phyloP scores from a whole-genome alignment of 1,140 invertebrate species.

The Trinorchestia longiramus region DNA sequence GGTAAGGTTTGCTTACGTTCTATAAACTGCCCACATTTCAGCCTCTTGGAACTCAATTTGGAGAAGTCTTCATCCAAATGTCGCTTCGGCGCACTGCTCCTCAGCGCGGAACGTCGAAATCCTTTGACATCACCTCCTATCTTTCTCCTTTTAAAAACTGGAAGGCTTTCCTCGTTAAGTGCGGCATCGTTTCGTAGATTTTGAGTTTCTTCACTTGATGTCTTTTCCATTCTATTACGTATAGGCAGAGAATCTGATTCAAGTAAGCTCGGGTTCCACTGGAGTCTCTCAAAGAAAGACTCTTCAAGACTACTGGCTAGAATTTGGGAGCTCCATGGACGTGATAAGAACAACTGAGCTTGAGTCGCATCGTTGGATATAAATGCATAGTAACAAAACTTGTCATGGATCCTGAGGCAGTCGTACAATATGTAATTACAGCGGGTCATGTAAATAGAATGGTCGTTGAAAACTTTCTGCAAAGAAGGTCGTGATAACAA shows the following conservation, averaged over 20 bases:
- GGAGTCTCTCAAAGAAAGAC: background rate
- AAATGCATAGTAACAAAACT: conserved; percentile 30
- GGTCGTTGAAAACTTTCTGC: background rate
- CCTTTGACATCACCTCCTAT: background rate
- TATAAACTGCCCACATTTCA: background rate
- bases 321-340: background rate
- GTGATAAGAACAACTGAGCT: background rate
- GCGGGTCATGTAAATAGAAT: background rate
- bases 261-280: background rate
- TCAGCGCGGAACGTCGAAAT: background rate
- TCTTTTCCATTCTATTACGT: background rate
- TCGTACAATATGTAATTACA: background rate
- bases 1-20: background rate
- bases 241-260: background rate
- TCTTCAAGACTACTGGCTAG: background rate
- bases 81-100: background rate
- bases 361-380: background rate
- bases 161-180: background rate
- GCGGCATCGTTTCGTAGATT: background rate
- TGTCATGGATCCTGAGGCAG: conserved; percentile 1
- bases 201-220: background rate
- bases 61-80: background rate
- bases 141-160: background rate
- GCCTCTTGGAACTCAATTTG: background rate
- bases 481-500: background rate